A percentile compares a stretch with the other conserved stretches of the same genome.
phyloP scores from a whole-genome alignment of 2,113 vertebrate genomes.

The Takifugu flavidus region DNA sequence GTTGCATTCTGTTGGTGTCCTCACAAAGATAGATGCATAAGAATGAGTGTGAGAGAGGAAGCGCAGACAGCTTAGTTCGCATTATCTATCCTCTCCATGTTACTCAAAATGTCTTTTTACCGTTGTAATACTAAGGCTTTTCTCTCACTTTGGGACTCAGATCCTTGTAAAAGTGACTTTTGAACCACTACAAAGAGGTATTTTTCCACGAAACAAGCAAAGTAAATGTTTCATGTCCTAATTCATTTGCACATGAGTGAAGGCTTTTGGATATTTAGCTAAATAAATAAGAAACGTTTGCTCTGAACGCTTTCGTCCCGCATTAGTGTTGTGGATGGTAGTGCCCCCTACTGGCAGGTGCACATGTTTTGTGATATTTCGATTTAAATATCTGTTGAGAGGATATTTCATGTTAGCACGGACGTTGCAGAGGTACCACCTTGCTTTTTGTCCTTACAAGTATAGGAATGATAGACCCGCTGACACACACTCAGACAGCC shows the following conservation, averaged over 20 bases:
- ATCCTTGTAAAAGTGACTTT: neutral
- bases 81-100: neutral
- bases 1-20: no score
- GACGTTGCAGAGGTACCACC: conserved; percentile 3
- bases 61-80: neutral
- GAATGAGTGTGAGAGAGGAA: neutral
- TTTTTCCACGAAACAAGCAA: neutral
- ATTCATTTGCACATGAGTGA: neutral
- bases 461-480: conserved; percentile 11
- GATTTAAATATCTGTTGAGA: no score
- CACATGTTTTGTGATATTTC: no score
- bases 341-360: neutral
- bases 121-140: neutral
- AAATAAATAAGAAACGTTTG: no score
- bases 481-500: conserved; percentile 40
- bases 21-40: no score
- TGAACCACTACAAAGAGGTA: neutral
- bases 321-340: no score
- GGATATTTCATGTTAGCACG: no score
- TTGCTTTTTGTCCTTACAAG: conserved; percentile 1
- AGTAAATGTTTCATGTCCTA: neutral
- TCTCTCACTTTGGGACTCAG: neutral
- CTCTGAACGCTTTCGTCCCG: neutral
- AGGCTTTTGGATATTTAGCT: no score
- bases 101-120: neutral